Base-by-base conservation (phyloP, 1,140 invertebrate genomes). In the Pseudomyrmex concolor region DNA sequence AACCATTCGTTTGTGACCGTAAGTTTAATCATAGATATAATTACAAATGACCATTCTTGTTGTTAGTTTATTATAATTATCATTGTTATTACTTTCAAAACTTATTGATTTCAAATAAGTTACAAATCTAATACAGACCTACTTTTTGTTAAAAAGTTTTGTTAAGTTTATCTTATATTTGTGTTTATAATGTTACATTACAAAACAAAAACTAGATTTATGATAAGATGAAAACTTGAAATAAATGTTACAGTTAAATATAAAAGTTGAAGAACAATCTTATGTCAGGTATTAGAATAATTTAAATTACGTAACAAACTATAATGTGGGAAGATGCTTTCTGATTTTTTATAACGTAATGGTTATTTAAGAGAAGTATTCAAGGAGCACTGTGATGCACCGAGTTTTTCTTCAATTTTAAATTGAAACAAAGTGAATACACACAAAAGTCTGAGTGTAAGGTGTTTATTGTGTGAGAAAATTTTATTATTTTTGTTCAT, bases 1-100 rank as follows among this genome's bases (percentile, higher is more conserved):
- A 99, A 93, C 98, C 98, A 70, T 98, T 97, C 95, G 96, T 96
- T 93, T 99, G 98, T 96, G 98, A 98, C 96, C 96, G 98, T 98
- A 97, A 97, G 97, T 97, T 95, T 89, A 94, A 94, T 89, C 93
- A 94, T 89, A 94, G 92, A 93, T 94, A 93, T 89, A 94, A 94
- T 91, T 94, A 94, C 92, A 94, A 94, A 94, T 94, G 91, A 94
- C 89, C 89, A 92, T 74, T 74, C 87, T 87, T 91, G 83, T 91
- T 92, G 93, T 85, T 92, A 91, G 89, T 90, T 92, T 87, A 90
- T 83, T 82, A 89, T 34, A 78, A 85, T 77, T 87, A 86, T 77
- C 84, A 80, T 81, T 68, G 76, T 34, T 54, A 68, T 50, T 66
- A 71, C 50, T 72, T 70, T 81, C 84, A 83, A 72, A 81, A 63